Conservation (phyloP, 1,140 invertebrate species). For the Lutraria rhynchaena region DNA sequence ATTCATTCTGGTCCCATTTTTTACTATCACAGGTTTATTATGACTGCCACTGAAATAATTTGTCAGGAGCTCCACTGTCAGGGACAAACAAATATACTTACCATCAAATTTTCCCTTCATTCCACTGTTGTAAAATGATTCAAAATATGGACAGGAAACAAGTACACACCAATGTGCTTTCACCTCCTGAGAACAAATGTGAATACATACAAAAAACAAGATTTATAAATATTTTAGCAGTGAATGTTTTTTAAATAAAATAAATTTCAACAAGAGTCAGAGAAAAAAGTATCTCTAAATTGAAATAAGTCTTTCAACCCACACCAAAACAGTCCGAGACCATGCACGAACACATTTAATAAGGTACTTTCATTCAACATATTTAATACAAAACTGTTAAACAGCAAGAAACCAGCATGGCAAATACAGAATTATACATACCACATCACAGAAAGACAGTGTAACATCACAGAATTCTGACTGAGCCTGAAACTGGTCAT, state of each 20-base stretch:
- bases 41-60: background rate
- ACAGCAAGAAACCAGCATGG: background rate
- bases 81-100: conserved; percentile 50
- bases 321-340: conserved; percentile 2
- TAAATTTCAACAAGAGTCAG: too few species aligned
- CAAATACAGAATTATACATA: conserved; percentile 17
- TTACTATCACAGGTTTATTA: background rate
- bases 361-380: background rate
- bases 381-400: background rate
- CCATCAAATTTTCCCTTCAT: conserved; percentile 71
- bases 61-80: too few species aligned
- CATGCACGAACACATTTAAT: background rate
- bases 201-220: too few species aligned
- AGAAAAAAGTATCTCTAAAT: too few species aligned
- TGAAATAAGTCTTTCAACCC: too few species aligned
- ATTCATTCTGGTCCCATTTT: background rate
- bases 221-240: too few species aligned
- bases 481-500: conserved; percentile 69
- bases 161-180: conserved; percentile 77
- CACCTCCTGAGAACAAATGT: conserved; percentile 64
- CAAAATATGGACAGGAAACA: conserved; percentile 76
- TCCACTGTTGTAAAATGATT: conserved; percentile 75
- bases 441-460: conserved; percentile 58
- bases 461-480: conserved; percentile 75
- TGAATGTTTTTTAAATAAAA: too few species aligned